Evolutionary conservation across 2,113 vertebrate species (phyloP).

Genomic region (Sula dactylatra): DNA sequence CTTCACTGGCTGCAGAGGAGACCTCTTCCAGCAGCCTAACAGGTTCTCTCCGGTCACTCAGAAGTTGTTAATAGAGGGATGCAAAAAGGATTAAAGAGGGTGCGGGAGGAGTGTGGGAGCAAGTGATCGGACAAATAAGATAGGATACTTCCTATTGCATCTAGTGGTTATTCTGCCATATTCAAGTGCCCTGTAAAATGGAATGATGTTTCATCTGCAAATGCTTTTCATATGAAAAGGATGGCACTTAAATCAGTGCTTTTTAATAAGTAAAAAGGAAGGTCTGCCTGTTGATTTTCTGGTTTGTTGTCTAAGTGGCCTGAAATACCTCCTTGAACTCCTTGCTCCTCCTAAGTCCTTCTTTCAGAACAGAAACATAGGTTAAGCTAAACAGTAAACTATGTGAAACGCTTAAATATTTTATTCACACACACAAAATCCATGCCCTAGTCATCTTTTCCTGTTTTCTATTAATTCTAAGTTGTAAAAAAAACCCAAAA

Average conservation of each 20-base stretch:
- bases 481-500: not conserved
- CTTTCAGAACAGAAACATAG: not conserved
- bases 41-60: not conserved
- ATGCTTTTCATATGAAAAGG: not conserved
- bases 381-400: not conserved
- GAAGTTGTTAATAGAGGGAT: not conserved
- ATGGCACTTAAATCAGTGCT: not conserved
- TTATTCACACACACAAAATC: not conserved
- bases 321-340: not conserved
- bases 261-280: not conserved
- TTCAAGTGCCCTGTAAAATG: not conserved
- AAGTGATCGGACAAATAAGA: rapidly evolving
- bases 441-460: not conserved
- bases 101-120: not conserved
- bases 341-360: not conserved
- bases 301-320: not conserved
- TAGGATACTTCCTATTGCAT: rapidly evolving
- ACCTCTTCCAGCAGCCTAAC: not conserved
- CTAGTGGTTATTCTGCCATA: not conserved
- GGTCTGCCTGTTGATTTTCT: not conserved
- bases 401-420: not conserved
- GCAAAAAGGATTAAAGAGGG: not conserved
- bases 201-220: not conserved
- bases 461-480: not conserved
- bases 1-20: not conserved